phyloP scores from a whole-genome alignment of 1,140 invertebrate species.

The Tetragnatha versicolor region DNA sequence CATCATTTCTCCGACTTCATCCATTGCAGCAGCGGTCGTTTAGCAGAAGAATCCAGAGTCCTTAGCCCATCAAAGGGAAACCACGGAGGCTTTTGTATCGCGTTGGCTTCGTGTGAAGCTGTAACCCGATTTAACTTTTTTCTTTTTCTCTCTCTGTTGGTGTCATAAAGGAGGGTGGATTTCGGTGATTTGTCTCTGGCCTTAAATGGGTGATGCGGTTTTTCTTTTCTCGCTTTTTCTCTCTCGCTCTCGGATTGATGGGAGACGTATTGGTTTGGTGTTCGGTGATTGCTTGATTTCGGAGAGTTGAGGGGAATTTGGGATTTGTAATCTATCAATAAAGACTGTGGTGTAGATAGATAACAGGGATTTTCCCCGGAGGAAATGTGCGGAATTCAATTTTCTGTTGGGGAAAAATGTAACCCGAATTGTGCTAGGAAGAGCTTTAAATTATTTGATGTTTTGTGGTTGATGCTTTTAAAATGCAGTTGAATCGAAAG shows the following conservation, averaged over 20 bases:
- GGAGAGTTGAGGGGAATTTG: too few species aligned
- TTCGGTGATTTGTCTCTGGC: conserved; percentile 21
- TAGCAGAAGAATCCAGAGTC: background rate
- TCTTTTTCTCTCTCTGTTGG: background rate
- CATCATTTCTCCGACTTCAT: conserved; percentile 15
- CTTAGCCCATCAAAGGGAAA: conserved; percentile 15
- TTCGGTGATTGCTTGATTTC: too few species aligned
- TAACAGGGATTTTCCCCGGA: too few species aligned
- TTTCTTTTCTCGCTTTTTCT: background rate
- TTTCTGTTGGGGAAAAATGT: too few species aligned
- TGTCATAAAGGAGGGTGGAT: conserved; percentile 13
- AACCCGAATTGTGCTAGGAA: too few species aligned
- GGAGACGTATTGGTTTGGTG: too few species aligned
- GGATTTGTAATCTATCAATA: too few species aligned
- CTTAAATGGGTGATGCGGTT: conserved; percentile 26
- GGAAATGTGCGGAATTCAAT: too few species aligned
- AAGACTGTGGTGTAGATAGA: too few species aligned
- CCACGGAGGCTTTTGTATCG: conserved; percentile 19
- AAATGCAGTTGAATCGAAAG: too few species aligned
- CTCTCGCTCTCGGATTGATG: background rate
- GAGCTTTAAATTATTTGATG: too few species aligned
- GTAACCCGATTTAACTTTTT: conserved; percentile 42
- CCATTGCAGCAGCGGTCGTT: conserved; percentile 24
- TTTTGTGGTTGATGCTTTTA: too few species aligned
- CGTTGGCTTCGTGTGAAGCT: conserved; percentile 12